phyloP scores from a whole-genome alignment of 2,113 vertebrate species.

The Potamarius usumacintae region DNA sequence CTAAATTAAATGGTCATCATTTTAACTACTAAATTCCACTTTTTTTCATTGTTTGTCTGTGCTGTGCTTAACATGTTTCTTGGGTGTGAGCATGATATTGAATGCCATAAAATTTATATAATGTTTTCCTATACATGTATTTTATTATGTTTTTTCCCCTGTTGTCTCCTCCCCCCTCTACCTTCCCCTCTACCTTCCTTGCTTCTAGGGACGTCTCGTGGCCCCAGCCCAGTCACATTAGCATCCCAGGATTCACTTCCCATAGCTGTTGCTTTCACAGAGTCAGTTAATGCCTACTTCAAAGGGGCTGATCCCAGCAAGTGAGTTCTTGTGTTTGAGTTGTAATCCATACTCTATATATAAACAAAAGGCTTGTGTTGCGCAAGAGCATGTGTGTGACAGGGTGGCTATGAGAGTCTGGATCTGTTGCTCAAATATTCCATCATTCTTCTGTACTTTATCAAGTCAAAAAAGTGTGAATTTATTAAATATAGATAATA shows the following conservation, averaged over 20 bases:
- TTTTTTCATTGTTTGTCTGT: background rate
- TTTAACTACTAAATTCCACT: background rate
- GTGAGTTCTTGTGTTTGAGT: conserved; percentile 78
- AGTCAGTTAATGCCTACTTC: conserved; percentile 98
- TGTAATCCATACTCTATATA: background rate
- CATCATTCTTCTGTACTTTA: background rate
- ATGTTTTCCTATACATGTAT: background rate
- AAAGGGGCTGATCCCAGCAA: conserved; percentile 97
- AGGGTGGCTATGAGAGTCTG: background rate
- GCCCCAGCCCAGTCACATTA: conserved; percentile 94
- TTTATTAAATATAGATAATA: background rate
- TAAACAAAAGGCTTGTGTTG: background rate
- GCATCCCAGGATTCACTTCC: conserved; percentile 91
- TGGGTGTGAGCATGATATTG: conserved; percentile 10
- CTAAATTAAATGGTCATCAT: background rate
- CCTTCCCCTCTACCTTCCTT: conserved; percentile 26
- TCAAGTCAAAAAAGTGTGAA: background rate
- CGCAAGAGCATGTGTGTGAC: background rate
- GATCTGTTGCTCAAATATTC: background rate
- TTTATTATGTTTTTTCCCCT: background rate
- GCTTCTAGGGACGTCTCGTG: conserved; percentile 90
- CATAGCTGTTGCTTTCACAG: conserved; percentile 94
- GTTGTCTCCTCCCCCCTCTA: conserved; percentile 2
- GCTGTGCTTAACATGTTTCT: background rate
- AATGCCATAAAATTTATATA: background rate